Conservation (phyloP, 2,888 invertebrate species). For the Melolontha melolontha region DNA sequence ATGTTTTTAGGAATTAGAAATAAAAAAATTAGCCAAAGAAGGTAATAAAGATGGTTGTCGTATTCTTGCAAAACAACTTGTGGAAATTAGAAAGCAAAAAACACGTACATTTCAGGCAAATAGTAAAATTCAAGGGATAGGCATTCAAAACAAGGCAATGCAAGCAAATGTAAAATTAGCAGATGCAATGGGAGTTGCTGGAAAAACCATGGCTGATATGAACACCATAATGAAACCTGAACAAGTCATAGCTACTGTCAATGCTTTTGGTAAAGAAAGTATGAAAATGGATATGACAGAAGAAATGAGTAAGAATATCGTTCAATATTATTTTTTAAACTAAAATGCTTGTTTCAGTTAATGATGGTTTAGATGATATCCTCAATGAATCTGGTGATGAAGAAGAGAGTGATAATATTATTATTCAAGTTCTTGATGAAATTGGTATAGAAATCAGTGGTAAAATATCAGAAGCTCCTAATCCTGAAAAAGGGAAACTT, state of each 20-base stretch:
- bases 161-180: slow-evolving; percentile 89
- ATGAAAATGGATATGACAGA: slow-evolving; percentile 96
- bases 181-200: slow-evolving; percentile 88
- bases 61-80: slow-evolving; percentile 89
- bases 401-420: slow-evolving; percentile 87
- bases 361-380: slow-evolving; percentile 91
- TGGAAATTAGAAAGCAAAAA: slow-evolving; percentile 89
- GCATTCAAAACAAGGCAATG: slow-evolving; percentile 90
- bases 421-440: slow-evolving; percentile 93
- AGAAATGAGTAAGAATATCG: slow-evolving; percentile 83
- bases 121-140: slow-evolving; percentile 83
- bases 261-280: slow-evolving; percentile 85
- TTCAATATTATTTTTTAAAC: slow-evolving; percentile 1
- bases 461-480: slow-evolving; percentile 79
- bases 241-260: slow-evolving; percentile 84
- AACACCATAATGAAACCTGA: slow-evolving; percentile 89
- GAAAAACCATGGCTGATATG: slow-evolving; percentile 90
- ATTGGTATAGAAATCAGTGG: slow-evolving; percentile 95
- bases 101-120: slow-evolving; percentile 83
- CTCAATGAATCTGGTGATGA: slow-evolving; percentile 91
- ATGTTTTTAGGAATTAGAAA: slow-evolving; percentile 79
- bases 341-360: slow-evolving; percentile 71
- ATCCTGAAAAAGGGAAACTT: slow-evolving; percentile 71
- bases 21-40: slow-evolving; percentile 88
- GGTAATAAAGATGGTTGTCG: slow-evolving; percentile 88